These are phyloP conservation scores for Ctenodactylus gundi DNA, from an alignment of 2,113 vertebrate species.

Conservation along the genomic window DNA sequence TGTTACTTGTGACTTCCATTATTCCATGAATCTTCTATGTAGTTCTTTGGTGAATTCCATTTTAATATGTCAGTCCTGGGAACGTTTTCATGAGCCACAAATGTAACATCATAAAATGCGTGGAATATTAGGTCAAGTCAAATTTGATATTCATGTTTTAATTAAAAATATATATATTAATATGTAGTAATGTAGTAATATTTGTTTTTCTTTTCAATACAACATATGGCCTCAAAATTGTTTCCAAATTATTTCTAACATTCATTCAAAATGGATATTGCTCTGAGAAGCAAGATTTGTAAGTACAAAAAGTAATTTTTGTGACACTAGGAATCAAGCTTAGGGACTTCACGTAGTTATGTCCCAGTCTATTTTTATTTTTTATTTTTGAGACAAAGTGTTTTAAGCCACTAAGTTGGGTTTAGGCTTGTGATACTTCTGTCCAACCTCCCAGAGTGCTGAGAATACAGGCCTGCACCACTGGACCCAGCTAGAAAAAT, in stretches of 20 bases:
- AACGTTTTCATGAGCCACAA: neutral
- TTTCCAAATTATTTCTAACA: constrained; percentile 25
- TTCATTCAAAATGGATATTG: neutral
- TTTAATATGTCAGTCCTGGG: neutral
- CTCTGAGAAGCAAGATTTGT: neutral
- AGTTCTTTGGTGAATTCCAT: neutral
- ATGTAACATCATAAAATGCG: neutral
- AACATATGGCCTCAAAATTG: neutral
- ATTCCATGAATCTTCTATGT: neutral
- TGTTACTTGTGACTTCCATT: neutral
- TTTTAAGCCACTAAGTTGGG: too few species aligned
- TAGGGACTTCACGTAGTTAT: too few species aligned
- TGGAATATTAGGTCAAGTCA: neutral
- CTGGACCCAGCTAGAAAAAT: too few species aligned
- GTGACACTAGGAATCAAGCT: too few species aligned
- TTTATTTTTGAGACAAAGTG: too few species aligned
- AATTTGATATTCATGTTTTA: neutral
- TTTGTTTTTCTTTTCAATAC: neutral
- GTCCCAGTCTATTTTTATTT: too few species aligned
- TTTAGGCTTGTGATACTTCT: too few species aligned
- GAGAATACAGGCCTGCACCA: too few species aligned
- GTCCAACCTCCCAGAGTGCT: too few species aligned
- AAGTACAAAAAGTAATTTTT: too few species aligned
- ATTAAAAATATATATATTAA: neutral
- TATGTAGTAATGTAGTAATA: neutral